These are phyloP conservation scores for Apteryx mantelli DNA, from an alignment of 2,113 vertebrate genomes.

Conservation along the genomic window DNA sequence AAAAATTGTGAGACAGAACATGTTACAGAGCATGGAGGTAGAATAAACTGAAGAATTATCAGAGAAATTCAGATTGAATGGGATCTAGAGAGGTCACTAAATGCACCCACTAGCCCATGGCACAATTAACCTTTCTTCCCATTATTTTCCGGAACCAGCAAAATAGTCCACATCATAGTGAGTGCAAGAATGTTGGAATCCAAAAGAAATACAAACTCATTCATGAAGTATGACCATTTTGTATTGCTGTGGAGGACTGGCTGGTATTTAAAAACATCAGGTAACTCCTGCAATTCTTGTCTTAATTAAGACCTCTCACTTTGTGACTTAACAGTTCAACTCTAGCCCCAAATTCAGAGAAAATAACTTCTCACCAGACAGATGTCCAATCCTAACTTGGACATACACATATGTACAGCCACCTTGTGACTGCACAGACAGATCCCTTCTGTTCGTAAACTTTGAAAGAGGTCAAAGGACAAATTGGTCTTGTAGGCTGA, in stretches of 20 bases:
- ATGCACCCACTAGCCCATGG: not conserved
- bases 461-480: not conserved
- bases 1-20: not conserved
- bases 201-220: not conserved
- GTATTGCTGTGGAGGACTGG: not conserved
- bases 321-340: conserved; percentile 1
- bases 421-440: accelerated
- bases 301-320: conserved; percentile 20
- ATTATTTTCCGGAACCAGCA: not conserved
- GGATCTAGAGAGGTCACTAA: not conserved
- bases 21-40: not conserved
- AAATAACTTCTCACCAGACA: not conserved
- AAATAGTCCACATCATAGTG: not conserved
- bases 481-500: not conserved
- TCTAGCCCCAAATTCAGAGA: not conserved
- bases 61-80: not conserved
- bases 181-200: not conserved
- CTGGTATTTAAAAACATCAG: conserved; percentile 21
- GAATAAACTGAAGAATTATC: not conserved
- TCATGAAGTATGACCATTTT: not conserved
- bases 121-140: not conserved
- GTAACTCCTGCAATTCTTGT: not conserved
- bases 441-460: not conserved
- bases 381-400: accelerated
- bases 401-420: not conserved